These are phyloP conservation scores for Salvelinus namaycush DNA, from an alignment of 2,113 vertebrate genomes.

Conservation along the genomic window DNA sequence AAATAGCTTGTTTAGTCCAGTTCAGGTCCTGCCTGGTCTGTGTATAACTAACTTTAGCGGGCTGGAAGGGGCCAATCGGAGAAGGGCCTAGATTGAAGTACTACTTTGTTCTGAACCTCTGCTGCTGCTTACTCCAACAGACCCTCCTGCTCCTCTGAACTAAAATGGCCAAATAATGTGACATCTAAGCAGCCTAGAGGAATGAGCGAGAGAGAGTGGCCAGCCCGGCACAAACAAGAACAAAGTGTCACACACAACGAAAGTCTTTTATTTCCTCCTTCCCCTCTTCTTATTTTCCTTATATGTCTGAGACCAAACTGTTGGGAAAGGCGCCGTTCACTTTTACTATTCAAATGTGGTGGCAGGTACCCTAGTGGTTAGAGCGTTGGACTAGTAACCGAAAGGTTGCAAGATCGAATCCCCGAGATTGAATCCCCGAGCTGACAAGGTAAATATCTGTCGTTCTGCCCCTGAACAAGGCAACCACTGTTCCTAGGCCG, in stretches of 20 bases:
- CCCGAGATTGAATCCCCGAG: no score
- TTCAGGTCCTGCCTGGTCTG: constrained; percentile 34
- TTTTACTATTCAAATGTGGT: constrained; percentile 23
- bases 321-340: not conserved
- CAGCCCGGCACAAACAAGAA: constrained; percentile 32
- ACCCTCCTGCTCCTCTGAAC: constrained; percentile 52
- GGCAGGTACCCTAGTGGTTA: no score
- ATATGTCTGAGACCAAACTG: constrained; percentile 41
- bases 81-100: constrained; percentile 55
- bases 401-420: no score
- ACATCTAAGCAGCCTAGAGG: constrained; percentile 65
- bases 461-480: no score
- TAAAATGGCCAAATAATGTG: constrained; percentile 60
- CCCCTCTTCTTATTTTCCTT: no score
- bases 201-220: not conserved
- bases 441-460: no score
- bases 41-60: constrained; percentile 33
- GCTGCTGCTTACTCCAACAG: constrained; percentile 52
- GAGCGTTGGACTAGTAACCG: no score
- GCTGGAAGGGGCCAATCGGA: constrained; percentile 46
- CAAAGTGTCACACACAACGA: constrained; percentile 29
- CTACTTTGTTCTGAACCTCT: constrained; percentile 29
- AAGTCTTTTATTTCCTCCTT: constrained; percentile 14
- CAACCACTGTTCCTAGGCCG: no score
- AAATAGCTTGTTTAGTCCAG: constrained; percentile 54